Conservation (phyloP, 2,113 vertebrate genomes). For the Pitta sordida region DNA sequence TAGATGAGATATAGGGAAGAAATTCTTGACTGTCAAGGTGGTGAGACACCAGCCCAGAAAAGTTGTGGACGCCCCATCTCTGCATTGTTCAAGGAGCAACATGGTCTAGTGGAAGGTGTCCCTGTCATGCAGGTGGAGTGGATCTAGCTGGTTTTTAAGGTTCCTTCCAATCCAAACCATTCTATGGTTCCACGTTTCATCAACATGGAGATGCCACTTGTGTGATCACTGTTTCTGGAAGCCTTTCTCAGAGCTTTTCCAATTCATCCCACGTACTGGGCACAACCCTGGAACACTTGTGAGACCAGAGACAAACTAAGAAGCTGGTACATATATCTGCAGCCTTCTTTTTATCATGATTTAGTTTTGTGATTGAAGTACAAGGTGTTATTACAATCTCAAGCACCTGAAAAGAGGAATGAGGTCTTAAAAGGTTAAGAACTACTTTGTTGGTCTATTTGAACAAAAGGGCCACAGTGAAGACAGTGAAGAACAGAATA, state of each 20-base stretch:
- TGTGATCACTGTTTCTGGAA: not conserved
- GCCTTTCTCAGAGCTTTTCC: not conserved
- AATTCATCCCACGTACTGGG: fast-evolving
- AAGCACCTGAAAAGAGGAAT: not conserved
- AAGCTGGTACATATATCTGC: not conserved
- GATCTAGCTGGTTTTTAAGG: not conserved
- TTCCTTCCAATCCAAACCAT: not conserved
- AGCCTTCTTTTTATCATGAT: not conserved
- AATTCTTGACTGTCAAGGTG: not conserved
- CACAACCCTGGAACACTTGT: not conserved
- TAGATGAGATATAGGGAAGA: not conserved
- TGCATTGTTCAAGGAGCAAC: not conserved
- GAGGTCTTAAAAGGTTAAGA: not conserved
- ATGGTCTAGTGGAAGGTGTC: not conserved
- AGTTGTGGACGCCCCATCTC: not conserved
- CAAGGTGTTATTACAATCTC: not conserved
- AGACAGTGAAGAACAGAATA: not conserved
- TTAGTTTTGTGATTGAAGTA: not conserved
- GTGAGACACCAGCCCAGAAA: not conserved
- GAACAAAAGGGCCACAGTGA: not conserved
- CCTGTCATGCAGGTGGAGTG: not conserved
- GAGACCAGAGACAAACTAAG: not conserved
- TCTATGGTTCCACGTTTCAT: not conserved
- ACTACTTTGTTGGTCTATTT: not conserved
- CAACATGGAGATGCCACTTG: not conserved